These are phyloP conservation scores for Mastomys natalensis DNA, from an alignment of 2,113 vertebrate genomes.

Conservation along the genomic window DNA sequence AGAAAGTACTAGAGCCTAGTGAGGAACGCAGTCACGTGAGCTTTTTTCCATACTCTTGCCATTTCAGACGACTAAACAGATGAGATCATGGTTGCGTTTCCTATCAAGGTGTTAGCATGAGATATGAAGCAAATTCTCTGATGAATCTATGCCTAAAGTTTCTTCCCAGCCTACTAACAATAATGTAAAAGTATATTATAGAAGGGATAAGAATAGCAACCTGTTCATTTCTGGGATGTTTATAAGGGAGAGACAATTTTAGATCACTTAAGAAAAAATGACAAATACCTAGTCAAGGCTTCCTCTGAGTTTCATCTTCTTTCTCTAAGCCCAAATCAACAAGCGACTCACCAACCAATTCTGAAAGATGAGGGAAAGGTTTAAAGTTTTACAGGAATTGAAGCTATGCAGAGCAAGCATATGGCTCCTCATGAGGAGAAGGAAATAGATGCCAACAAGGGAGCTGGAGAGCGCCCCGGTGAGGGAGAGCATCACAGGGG, in stretches of 20 bases:
- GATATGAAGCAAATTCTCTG: background rate
- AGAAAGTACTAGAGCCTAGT: background rate
- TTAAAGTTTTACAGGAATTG: conserved; percentile 30
- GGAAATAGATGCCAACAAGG: background rate
- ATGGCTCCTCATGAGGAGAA: background rate
- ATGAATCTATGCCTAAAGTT: background rate
- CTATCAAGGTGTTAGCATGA: background rate
- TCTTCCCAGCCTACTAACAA: conserved; percentile 29
- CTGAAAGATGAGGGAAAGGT: background rate
- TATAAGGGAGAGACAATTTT: background rate
- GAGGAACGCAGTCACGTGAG: background rate
- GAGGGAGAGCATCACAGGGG: background rate
- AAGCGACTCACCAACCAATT: background rate
- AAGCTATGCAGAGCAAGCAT: background rate
- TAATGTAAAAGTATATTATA: background rate
- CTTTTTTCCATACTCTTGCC: background rate
- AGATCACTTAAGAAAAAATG: background rate
- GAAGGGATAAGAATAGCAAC: background rate
- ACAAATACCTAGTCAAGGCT: background rate
- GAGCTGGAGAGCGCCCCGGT: background rate
- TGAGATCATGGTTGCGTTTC: background rate
- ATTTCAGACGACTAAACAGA: background rate
- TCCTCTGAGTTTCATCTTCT: background rate
- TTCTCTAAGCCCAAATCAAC: background rate
- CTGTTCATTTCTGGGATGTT: background rate